Evolutionary conservation across 2,113 vertebrate genomes (phyloP), one percentile per base, ranked within the genome.

Genomic region (Oxyruncus cristatus): DNA sequence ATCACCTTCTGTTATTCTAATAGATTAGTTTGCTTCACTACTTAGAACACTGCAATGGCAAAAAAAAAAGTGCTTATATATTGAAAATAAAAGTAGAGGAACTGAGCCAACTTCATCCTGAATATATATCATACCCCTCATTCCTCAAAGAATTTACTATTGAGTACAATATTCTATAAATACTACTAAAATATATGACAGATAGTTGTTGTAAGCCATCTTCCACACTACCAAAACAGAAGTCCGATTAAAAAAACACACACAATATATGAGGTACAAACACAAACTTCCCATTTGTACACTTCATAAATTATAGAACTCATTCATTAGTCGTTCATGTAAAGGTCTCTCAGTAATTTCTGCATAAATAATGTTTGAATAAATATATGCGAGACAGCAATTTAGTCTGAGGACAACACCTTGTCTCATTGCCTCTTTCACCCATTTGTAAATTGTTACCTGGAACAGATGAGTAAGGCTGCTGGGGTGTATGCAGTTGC

Each of bases 381-480:
- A 68, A 83, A 61, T 58, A 63, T 26, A 67, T 85, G 27, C 14
- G 71, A 47, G 52, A 46, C 2, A 78, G 19, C 50, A 73, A 28
- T 72, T 80, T 81, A 80, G 42, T 85, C 37, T 50, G 59, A 73
- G n/a, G 72, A 72, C 0, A 1, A 28, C 72, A 78, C 30, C n/a
- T 47, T 66, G 44, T 79, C 70, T 82, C 35, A 80, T 0, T 71
- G 55, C 46, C 58, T 72, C 23, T 85, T 58, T 66, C 32, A 90
- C n/a, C 11, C 42, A 52, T 65, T 62, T 86, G 49, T 39, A 58
- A 93, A 70, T 78, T 89, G 28, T 96, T 98, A 98, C 98, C 98
- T 98, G 98, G 94, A 89, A 85, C 93, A 89, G 98, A 94, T n/a
- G 97, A 90, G 39, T 96, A 97, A 89, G 96, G 91, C 27, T 97